Percentiles rank a stretch among this genome's conserved stretches.
Evolutionary conservation across 2,888 invertebrate genomes (phyloP).

Genomic region (Caenorhabditis macrosperma): DNA sequence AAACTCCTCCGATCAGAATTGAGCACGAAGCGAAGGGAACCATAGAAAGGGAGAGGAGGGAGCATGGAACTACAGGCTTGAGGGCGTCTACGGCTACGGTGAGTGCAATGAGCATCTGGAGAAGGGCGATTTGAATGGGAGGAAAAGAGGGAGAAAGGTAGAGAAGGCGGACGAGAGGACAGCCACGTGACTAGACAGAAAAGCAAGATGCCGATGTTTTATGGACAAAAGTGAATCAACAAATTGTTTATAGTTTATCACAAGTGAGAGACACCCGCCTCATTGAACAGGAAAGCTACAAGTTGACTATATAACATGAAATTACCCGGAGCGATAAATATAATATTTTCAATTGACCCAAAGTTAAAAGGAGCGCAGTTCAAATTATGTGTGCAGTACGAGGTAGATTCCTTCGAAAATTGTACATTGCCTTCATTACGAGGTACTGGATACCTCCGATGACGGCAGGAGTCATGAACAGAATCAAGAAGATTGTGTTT

Average conservation of each 20-base stretch:
- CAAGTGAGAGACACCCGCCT: slow-evolving; percentile 2
- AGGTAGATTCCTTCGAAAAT: slow-evolving; percentile 1
- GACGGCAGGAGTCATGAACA: slow-evolving; percentile 74
- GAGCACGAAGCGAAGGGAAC: slow-evolving; percentile 74
- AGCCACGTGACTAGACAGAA: slow-evolving; percentile 36
- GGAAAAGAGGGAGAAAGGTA: background rate
- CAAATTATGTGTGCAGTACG: slow-evolving; percentile 21
- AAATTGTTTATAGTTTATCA: slow-evolving; percentile 35
- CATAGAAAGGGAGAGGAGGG: slow-evolving; percentile 68
- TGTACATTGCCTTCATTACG: slow-evolving; percentile 69
- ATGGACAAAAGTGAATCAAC: slow-evolving; percentile 26
- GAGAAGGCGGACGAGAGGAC: slow-evolving; percentile 6
- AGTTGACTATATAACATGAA: background rate
- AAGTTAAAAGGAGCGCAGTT: too few relatives aligned
- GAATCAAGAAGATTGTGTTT: slow-evolving; percentile 65
- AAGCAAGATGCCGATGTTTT: slow-evolving; percentile 3
- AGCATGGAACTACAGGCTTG: slow-evolving; percentile 62
- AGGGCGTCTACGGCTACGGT: slow-evolving; percentile 58
- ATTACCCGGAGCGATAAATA: background rate
- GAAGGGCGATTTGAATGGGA: background rate
- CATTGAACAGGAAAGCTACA: background rate
- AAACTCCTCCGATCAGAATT: slow-evolving; percentile 68
- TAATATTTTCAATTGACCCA: background rate
- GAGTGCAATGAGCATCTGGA: slow-evolving; percentile 57
- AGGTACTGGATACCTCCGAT: slow-evolving; percentile 72